These are phyloP conservation scores for Pandion haliaetus DNA, from an alignment of 2,113 vertebrate genomes.

Conservation along the genomic window DNA sequence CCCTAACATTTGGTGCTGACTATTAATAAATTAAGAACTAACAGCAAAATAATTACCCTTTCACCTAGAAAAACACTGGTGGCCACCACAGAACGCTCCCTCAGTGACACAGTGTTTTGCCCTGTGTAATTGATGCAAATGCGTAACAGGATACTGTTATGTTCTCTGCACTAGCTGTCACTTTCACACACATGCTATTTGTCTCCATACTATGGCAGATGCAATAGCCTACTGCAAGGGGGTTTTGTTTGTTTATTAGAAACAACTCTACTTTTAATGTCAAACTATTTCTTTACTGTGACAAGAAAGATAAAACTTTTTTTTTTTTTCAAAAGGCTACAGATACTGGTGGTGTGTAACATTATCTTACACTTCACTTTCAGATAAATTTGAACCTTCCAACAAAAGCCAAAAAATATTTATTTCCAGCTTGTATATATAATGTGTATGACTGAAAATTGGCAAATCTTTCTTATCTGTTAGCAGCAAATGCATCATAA, in stretches of 20 bases:
- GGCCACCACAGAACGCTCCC: constrained; percentile 46
- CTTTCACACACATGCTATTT: constrained; percentile 44
- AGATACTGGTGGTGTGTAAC: neutral
- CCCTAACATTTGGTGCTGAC: constrained; percentile 64
- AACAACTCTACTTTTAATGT: neutral
- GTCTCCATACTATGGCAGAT: neutral
- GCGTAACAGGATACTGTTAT: constrained; percentile 36
- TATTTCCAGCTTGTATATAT: neutral
- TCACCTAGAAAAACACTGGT: constrained; percentile 71
- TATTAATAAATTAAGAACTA: constrained; percentile 76
- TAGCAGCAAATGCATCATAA: neutral
- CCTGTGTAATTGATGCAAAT: constrained; percentile 67
- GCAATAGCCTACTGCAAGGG: neutral
- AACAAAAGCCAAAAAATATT: neutral
- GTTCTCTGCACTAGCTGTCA: constrained; percentile 61
- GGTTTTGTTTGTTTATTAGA: neutral
- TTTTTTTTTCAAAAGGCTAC: neutral
- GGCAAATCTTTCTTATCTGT: neutral
- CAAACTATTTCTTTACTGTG: neutral
- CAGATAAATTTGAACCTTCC: neutral
- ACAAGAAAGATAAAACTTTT: neutral
- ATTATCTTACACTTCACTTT: neutral
- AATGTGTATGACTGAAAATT: neutral
- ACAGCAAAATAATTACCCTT: constrained; percentile 75
- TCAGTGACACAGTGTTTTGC: constrained; percentile 52